These are phyloP conservation scores for Lithophane ornitopus DNA, from an alignment of 2,888 invertebrate genomes.

Conservation along the genomic window DNA sequence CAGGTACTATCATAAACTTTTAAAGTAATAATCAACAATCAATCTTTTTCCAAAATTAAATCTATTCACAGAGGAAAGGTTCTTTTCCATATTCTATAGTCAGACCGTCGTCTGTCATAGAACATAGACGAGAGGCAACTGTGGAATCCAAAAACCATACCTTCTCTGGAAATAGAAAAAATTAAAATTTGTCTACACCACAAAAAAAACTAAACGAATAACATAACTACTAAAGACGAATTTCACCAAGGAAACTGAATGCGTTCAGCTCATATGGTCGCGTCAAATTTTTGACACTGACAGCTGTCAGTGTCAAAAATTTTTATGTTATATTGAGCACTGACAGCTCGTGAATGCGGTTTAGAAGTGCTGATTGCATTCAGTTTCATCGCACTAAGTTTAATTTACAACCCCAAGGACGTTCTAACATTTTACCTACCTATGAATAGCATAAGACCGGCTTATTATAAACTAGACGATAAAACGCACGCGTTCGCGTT, in stretches of 20 bases:
- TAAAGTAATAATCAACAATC: background rate
- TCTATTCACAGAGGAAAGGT: background rate
- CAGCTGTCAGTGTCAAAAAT: too few relatives aligned
- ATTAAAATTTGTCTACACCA: background rate
- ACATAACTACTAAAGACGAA: background rate
- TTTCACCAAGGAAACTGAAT: too few relatives aligned
- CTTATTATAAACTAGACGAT: slow-evolving; percentile 71
- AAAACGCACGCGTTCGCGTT: slow-evolving; percentile 71
- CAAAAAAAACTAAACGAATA: background rate
- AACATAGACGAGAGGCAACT: background rate
- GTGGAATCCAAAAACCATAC: background rate
- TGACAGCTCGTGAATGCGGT: too few relatives aligned
- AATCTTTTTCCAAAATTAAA: background rate
- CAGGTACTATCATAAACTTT: background rate
- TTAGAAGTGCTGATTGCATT: too few relatives aligned
- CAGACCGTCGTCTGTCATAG: background rate
- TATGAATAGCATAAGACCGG: slow-evolving; percentile 37
- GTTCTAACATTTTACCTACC: slow-evolving; percentile 15
- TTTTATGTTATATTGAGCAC: too few relatives aligned
- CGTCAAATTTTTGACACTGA: too few relatives aligned
- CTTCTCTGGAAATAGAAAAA: background rate
- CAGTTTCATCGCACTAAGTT: background rate
- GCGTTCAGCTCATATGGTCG: too few relatives aligned
- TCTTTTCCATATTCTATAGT: background rate
- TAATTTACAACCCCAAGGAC: background rate